Evolutionary conservation across 2,113 vertebrate genomes (phyloP), one percentile per base, ranked within the genome.

Genomic region (Nestor notabilis): DNA sequence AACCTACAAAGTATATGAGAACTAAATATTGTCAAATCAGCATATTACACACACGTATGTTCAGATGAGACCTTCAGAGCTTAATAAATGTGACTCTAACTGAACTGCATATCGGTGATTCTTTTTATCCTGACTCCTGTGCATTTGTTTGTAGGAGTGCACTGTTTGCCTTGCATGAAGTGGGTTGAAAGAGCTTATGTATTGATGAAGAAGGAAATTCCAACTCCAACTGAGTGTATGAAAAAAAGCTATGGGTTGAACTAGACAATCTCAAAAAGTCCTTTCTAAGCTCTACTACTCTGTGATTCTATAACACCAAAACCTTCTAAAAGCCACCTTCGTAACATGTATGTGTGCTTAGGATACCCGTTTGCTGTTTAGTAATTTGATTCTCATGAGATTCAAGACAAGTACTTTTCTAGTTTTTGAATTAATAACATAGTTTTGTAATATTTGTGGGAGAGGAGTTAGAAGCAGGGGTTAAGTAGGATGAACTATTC

Each of bases 391-490:
- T 46, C 16, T 37, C 39, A 31, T 3, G 11, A 39, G 8, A 76
- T 79, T 65, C 17, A 83, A 65, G 58, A 50, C 11, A 11, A 52
- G 1, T 8, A 41, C 2, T 90, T 83, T 83, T 58, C 23, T 71
- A 28, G 3, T 18, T 83, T 83, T 70, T 80, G 1, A 41, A 66
- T 61, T 53, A 81, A 19, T 37, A 61, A 11, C 4, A 29, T 10
- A 35, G 9, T 2, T 86, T 74, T 39, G 15, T 70, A 70, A 31
- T 9, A 9, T 53, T 78, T 81, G 9, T 77, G 25, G n/a, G 23
- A 84, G 10, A 84, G 19, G 11, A 82, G 5, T 17, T 58, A 0
- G 0, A 85, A 74, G 11, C 5, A 61, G 11, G 6, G 3, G 8
- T 70, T 74, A 58, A 70, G 15, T 49, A 74, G 25, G 23, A 56